phyloP scores from a whole-genome alignment of 1,140 invertebrate species.

The Drosophila takahashii region DNA sequence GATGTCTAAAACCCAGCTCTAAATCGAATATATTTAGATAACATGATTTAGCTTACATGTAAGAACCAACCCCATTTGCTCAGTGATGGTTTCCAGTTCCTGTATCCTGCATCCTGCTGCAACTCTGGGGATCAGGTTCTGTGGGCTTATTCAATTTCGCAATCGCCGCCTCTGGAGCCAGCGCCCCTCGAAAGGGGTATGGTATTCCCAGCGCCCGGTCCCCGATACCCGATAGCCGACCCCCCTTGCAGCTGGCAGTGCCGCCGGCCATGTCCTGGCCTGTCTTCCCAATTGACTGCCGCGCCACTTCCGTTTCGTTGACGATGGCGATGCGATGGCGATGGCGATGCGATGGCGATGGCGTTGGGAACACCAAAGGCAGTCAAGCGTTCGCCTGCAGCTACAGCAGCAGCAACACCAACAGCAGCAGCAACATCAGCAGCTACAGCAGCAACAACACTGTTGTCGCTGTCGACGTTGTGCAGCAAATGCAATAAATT shows the following conservation, averaged over 20 bases:
- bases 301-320: slow-evolving; percentile 71
- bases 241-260: not conserved
- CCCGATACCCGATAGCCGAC: not conserved
- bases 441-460: slow-evolving; percentile 31
- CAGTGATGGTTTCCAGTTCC: slow-evolving; percentile 19
- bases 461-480: slow-evolving; percentile 31
- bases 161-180: slow-evolving; percentile 52
- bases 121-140: slow-evolving; percentile 20
- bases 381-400: slow-evolving; percentile 52
- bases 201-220: no score
- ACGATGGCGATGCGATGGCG: slow-evolving; percentile 37
- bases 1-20: no score
- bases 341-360: slow-evolving; percentile 40
- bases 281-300: slow-evolving; percentile 77
- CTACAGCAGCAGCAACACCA: slow-evolving; percentile 46
- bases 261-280: slow-evolving; percentile 65
- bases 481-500: slow-evolving; percentile 81
- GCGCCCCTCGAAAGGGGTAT: not conserved
- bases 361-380: slow-evolving; percentile 48
- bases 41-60: no score
- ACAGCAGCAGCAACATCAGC: not conserved
- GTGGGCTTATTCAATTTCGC: slow-evolving; percentile 76
- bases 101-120: slow-evolving; percentile 18
- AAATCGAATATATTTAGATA: no score
- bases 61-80: not conserved